Evolutionary conservation across 2,888 invertebrate genomes (phyloP), one percentile per base, ranked within the genome.

Genomic region (Sinohyriopsis cumingii): DNA sequence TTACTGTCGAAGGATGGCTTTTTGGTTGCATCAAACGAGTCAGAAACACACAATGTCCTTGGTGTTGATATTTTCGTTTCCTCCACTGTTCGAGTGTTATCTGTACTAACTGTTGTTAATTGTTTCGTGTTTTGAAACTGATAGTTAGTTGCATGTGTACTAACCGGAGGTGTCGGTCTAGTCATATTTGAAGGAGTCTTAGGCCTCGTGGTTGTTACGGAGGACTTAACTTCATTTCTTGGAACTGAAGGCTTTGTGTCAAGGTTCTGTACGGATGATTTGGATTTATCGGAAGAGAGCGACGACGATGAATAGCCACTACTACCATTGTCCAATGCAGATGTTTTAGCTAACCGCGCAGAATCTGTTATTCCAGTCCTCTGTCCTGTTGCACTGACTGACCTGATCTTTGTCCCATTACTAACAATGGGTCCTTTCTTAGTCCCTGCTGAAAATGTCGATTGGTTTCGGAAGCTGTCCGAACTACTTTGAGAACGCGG

Each of bases 401-500:
- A 76, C 75, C 19, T 71, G 67, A 28, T 70, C 70, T 18, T 67
- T 55, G 45, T 59, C 69, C 73, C 71, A 75, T 20, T 60, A 67
- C 19, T 57, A 56, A 19, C 61, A 54, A 15, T 55, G n/a, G 53
- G 56, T 25, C 4, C 22, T 45, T 55, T 55, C 25, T 63, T 45
- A 15, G 45, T 45, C 45, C 45, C 45, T 15, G 45, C 12, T 45
- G 45, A 45, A 45, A 62, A 67, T 19, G 59, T 55, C 20, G 64
- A 66, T 54, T 60, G 66, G 28, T 68, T 71, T 66, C 68, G 73
- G 33, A 59, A 75, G 66, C 79, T 81, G 55, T 83, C 83, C 18
- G 77, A 73, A 72, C 83, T 83, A 53, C 77, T 75, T 59, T 83
- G 84, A 28, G 84, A 84, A 62, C 82, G 70, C 1, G 82, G 82